Conservation (phyloP, 2,113 vertebrate species). For the Siniperca chuatsi region DNA sequence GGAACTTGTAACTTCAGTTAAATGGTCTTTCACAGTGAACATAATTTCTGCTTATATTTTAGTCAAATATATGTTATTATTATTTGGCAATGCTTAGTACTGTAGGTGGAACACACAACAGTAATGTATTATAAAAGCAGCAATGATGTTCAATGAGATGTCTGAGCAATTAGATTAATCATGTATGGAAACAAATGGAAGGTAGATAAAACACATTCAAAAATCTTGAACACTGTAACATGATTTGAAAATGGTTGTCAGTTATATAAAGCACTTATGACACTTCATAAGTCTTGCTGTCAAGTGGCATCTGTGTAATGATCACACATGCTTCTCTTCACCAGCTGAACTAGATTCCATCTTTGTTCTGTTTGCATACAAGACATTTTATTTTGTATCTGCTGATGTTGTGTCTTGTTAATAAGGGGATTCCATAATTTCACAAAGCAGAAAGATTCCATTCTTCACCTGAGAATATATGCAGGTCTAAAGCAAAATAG, state of each 20-base stretch:
- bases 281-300: constrained; percentile 2
- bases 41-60: background rate
- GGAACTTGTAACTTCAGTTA: background rate
- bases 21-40: background rate
- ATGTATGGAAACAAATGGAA: background rate
- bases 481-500: background rate
- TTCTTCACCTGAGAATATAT: background rate
- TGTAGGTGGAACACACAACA: background rate
- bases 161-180: background rate
- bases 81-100: background rate
- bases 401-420: background rate
- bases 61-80: background rate
- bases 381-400: background rate
- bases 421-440: background rate
- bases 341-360: background rate
- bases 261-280: background rate
- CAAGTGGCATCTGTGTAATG: constrained; percentile 9
- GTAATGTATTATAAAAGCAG: background rate
- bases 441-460: background rate
- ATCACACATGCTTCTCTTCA: constrained; percentile 22
- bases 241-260: background rate
- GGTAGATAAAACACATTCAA: background rate
- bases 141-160: background rate
- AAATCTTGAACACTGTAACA: background rate
- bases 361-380: background rate